A percentile compares a stretch with the other conserved stretches of the same genome.
These are phyloP conservation scores for Toxotes chatareus DNA, from an alignment of 2,113 vertebrate species.

Conservation along the genomic window DNA sequence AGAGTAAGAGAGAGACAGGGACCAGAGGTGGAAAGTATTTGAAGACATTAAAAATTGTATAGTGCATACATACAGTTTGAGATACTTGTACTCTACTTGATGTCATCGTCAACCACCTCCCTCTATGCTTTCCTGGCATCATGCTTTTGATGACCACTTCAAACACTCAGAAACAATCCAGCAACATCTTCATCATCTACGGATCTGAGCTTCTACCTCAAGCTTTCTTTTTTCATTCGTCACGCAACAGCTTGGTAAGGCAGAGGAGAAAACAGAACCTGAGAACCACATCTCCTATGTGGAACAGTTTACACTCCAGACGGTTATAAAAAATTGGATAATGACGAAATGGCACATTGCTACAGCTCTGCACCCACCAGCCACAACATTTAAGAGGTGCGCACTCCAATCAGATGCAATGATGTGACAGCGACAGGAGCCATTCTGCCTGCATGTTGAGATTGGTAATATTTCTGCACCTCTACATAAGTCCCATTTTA, in stretches of 20 bases:
- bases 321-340: too few relatives aligned
- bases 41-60: neutral
- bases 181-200: too few relatives aligned
- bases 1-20: constrained; percentile 7
- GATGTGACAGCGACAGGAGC: neutral
- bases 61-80: neutral
- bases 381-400: neutral
- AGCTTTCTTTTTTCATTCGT: too few relatives aligned
- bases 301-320: too few relatives aligned
- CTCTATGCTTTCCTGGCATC: neutral
- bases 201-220: neutral
- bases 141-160: neutral
- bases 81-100: neutral
- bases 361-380: neutral
- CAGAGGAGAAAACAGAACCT: too few relatives aligned
- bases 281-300: too few relatives aligned
- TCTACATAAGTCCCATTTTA: neutral
- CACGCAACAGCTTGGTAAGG: neutral
- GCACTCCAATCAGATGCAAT: neutral
- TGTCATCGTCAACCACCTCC: neutral
- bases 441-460: neutral
- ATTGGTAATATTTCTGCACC: neutral
- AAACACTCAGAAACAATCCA: too few relatives aligned
- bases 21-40: neutral
- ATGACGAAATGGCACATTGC: neutral